Conservation (phyloP, 2,113 vertebrate species). For the Excalfactoria chinensis region DNA sequence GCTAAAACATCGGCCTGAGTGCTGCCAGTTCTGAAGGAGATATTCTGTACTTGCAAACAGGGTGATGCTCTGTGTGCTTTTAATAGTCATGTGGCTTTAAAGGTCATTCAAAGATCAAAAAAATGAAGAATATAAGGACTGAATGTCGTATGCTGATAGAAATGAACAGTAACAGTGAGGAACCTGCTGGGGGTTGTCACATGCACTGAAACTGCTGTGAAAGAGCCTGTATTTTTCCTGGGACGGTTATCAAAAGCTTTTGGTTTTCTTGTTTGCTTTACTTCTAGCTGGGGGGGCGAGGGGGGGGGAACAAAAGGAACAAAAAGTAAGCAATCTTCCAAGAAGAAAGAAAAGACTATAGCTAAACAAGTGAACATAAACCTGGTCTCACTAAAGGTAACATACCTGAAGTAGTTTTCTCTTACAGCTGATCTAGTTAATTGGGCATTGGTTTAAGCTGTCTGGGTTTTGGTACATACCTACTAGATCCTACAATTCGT, state of each 20-base stretch:
- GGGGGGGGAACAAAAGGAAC: neutral
- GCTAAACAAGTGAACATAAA: neutral
- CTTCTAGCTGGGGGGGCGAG: no score
- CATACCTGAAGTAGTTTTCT: neutral
- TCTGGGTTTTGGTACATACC: neutral
- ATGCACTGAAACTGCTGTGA: neutral
- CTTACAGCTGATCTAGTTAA: neutral
- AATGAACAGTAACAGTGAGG: neutral
- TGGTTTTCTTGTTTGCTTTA: neutral
- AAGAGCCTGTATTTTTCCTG: neutral
- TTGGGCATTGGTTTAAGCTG: neutral
- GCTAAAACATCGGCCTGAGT: neutral
- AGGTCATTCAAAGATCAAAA: neutral
- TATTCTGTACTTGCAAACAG: neutral
- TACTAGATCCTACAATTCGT: neutral
- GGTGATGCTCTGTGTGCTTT: neutral
- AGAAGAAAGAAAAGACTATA: neutral
- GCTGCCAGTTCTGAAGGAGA: neutral
- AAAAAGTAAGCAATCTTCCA: neutral
- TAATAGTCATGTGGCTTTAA: neutral
- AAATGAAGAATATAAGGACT: neutral
- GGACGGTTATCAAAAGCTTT: neutral
- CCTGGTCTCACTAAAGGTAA: neutral
- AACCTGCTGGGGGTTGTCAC: neutral
- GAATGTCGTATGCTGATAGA: neutral